These are phyloP conservation scores for Zaprionus gabonicus DNA, from an alignment of 1,140 invertebrate species.

Conservation along the genomic window DNA sequence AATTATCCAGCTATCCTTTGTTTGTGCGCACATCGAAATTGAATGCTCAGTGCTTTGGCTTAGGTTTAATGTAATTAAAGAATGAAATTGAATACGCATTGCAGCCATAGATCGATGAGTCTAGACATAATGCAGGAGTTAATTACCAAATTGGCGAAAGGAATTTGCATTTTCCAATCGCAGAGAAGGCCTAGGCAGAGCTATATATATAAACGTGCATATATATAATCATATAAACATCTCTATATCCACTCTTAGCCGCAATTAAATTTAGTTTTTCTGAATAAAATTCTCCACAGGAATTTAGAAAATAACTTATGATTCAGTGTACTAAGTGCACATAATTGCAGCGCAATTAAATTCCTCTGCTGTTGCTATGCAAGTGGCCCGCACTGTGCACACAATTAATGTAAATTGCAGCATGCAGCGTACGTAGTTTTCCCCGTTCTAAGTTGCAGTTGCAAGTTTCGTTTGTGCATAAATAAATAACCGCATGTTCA, in stretches of 20 bases:
- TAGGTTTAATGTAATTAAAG: neutral
- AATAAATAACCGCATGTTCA: slow-evolving; percentile 66
- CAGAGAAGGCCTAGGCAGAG: no score
- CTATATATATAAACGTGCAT: no score
- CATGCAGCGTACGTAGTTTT: neutral
- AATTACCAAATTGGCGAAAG: neutral
- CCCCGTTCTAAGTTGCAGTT: slow-evolving; percentile 39
- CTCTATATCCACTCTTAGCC: neutral
- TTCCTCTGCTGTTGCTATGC: slow-evolving; percentile 9
- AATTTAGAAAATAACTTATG: neutral
- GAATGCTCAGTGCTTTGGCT: neutral
- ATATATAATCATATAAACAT: no score
- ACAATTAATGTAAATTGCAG: slow-evolving; percentile 9
- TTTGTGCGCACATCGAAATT: slow-evolving; percentile 5
- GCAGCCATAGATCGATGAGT: neutral
- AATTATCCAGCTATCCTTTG: slow-evolving; percentile 23
- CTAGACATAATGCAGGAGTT: neutral
- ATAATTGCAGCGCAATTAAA: neutral
- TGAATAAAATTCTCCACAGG: neutral
- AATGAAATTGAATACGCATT: neutral
- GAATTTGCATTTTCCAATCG: neutral
- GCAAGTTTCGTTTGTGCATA: slow-evolving; percentile 62
- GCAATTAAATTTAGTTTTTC: neutral
- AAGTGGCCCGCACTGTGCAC: slow-evolving; percentile 3
- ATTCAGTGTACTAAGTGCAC: neutral